Evolutionary conservation across 2,888 invertebrate species (phyloP).

Genomic region (Cryptocephalus moraei): DNA sequence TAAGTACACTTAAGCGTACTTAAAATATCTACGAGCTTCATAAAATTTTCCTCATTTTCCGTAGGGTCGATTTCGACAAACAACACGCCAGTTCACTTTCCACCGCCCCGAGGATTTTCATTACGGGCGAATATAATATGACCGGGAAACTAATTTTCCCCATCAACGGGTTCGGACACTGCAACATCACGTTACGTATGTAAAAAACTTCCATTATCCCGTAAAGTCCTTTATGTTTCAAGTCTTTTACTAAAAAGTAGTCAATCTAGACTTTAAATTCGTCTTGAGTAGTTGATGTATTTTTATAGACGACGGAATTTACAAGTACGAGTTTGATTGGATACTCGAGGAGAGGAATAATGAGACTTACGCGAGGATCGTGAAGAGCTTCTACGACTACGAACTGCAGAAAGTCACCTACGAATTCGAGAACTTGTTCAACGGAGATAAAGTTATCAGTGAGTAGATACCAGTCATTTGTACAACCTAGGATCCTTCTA

Average conservation of each 20-base stretch:
- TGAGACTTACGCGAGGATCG: constrained; percentile 5
- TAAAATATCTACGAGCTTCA: neutral
- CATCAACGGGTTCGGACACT: constrained; percentile 25
- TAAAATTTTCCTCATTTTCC: constrained; percentile 2
- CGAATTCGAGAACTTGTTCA: constrained; percentile 18
- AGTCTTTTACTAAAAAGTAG: no score
- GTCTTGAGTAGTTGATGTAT: no score
- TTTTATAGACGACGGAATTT: constrained; percentile 7
- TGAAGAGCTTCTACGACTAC: constrained; percentile 8
- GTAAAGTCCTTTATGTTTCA: neutral
- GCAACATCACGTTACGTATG: constrained; percentile 22
- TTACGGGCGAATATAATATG: constrained; percentile 21
- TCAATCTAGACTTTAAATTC: no score
- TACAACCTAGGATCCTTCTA: no score
- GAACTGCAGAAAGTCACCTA: constrained; percentile 9
- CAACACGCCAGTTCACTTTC: neutral
- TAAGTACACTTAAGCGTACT: neutral
- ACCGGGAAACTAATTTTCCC: constrained; percentile 28
- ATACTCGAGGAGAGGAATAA: constrained; percentile 5
- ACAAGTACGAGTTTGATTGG: constrained; percentile 6
- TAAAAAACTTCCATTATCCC: neutral
- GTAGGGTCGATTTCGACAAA: constrained; percentile 11
- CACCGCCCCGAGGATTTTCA: constrained; percentile 3
- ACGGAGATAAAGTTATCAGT: constrained; percentile 18
- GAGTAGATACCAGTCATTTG: neutral